A percentile compares a stretch with the other conserved stretches of the same genome.
These are phyloP conservation scores for Lasioglossum marginatum DNA, from an alignment of 2,888 invertebrate genomes.

Conservation along the genomic window DNA sequence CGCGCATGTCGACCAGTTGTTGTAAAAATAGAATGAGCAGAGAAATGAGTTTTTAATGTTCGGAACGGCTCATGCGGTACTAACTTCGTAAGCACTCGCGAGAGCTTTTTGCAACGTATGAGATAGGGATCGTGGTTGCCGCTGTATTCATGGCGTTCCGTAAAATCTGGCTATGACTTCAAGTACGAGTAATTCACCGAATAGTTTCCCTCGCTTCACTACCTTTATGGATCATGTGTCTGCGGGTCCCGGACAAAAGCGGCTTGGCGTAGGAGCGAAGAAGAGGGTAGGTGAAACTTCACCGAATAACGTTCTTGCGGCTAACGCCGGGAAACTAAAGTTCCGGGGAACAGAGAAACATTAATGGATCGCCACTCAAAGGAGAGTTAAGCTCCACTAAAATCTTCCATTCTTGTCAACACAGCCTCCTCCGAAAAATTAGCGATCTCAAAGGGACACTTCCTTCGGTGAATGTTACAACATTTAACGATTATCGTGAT, in stretches of 20 bases:
- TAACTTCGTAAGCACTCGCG: constrained; percentile 2
- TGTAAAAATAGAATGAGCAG: background rate
- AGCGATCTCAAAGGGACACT: too few relatives aligned
- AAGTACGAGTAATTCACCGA: background rate
- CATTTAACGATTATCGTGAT: too few relatives aligned
- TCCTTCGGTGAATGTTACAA: too few relatives aligned
- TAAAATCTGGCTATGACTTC: constrained; percentile 10
- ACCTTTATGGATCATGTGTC: constrained; percentile 1
- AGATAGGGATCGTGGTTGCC: background rate
- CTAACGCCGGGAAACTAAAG: background rate
- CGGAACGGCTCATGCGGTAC: background rate
- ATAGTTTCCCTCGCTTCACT: background rate
- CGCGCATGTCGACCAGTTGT: background rate
- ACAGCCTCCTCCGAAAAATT: too few relatives aligned
- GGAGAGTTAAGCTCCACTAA: background rate
- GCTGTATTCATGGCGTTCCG: constrained; percentile 1
- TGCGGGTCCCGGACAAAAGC: background rate
- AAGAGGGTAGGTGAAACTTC: background rate
- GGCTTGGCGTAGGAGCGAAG: background rate
- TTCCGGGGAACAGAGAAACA: background rate
- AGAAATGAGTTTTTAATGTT: constrained; percentile 13
- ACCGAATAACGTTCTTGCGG: background rate
- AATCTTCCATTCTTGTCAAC: background rate
- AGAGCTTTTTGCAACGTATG: background rate
- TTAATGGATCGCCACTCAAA: background rate